phyloP scores from a whole-genome alignment of 1,140 invertebrate genomes.

The Penaeus indicus region DNA sequence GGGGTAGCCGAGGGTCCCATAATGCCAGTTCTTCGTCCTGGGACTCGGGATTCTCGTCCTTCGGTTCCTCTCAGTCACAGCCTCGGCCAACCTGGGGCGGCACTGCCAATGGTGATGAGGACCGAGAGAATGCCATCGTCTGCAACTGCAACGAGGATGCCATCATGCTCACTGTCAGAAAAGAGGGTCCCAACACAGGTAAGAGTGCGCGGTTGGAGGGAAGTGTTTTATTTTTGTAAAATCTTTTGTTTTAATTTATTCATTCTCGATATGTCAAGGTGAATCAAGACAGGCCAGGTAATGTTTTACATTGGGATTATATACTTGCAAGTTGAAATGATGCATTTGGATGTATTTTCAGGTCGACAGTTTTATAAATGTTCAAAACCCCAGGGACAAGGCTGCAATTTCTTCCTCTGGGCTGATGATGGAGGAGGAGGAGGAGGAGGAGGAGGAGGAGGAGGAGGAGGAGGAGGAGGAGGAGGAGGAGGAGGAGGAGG shows the following conservation, averaged over 20 bases:
- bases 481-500: slow-evolving; percentile 21
- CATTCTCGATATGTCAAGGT: neutral
- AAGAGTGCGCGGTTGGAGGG: slow-evolving; percentile 35
- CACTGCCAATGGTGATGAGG: neutral
- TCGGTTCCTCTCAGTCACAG: slow-evolving; percentile 13
- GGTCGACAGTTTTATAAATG: slow-evolving; percentile 87
- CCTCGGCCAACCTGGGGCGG: neutral
- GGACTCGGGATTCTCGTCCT: neutral
- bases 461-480: slow-evolving; percentile 19
- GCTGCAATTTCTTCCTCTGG: slow-evolving; percentile 86
- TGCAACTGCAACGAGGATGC: slow-evolving; percentile 73
- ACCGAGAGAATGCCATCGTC: slow-evolving; percentile 64
- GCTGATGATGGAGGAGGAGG: slow-evolving; percentile 71
- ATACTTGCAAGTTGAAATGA: neutral
- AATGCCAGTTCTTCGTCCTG: neutral
- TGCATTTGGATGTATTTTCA: slow-evolving; percentile 69
- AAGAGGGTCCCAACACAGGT: slow-evolving; percentile 76
- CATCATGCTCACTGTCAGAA: slow-evolving; percentile 72
- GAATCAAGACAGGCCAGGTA: neutral
- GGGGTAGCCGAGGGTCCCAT: too few species aligned
- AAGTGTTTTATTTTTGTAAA: neutral
- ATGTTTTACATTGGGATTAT: too few species aligned
- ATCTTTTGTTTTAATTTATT: neutral
- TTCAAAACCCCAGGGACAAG: slow-evolving; percentile 71
- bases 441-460: slow-evolving; percentile 17